phyloP scores from a whole-genome alignment of 2,113 vertebrate genomes.

The Meleagris gallopavo region DNA sequence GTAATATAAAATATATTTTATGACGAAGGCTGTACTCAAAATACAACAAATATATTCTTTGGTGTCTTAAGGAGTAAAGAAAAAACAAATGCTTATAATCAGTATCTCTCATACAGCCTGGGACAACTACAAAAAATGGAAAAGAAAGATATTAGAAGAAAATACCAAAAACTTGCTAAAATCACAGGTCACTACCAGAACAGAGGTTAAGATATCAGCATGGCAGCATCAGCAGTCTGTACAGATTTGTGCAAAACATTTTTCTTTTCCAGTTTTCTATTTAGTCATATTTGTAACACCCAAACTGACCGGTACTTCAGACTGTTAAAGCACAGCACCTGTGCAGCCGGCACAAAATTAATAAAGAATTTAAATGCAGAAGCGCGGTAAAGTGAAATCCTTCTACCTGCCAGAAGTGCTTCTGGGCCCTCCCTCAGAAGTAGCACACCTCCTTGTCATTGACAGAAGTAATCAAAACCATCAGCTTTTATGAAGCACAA shows the following conservation, averaged over 20 bases:
- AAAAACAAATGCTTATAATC: fast-evolving
- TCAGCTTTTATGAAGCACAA: fast-evolving
- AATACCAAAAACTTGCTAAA: not conserved
- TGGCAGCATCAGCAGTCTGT: fast-evolving
- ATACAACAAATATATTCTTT: not conserved
- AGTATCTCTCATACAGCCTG: not conserved
- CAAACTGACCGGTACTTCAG: not conserved
- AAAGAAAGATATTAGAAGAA: not conserved
- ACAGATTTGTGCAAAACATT: not conserved
- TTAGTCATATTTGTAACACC: fast-evolving
- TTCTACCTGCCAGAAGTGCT: not conserved
- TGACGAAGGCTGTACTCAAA: not conserved
- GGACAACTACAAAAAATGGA: not conserved
- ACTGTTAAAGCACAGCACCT: not conserved
- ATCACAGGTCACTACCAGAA: not conserved
- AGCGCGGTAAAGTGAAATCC: not conserved
- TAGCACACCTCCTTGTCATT: fast-evolving
- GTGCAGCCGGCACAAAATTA: fast-evolving
- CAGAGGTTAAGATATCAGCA: not conserved
- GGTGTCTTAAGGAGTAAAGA: not conserved
- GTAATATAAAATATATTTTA: not conserved
- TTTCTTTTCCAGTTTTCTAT: not conserved
- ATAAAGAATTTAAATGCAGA: too few species aligned
- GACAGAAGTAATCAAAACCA: not conserved
- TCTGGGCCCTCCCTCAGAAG: not conserved